These are phyloP conservation scores for Caenorhabditis zanzibari DNA, from an alignment of 2,888 invertebrate species.

Conservation along the genomic window DNA sequence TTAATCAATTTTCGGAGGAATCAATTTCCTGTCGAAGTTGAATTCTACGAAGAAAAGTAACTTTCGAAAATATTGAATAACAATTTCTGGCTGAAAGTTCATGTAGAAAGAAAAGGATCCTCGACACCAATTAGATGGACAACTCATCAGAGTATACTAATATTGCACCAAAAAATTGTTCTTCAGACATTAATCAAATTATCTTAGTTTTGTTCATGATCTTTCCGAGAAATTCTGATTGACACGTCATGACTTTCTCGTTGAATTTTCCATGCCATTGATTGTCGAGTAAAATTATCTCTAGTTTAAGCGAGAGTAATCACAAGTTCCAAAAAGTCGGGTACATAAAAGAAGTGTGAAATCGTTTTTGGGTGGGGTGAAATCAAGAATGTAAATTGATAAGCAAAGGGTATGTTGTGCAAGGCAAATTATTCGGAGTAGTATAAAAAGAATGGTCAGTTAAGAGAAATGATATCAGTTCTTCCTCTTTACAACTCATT, in stretches of 20 bases:
- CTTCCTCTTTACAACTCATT: neutral
- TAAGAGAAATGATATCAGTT: conserved; percentile 18
- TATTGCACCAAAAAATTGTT: neutral
- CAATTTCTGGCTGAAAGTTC: too few relatives aligned
- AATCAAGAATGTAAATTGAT: conserved; percentile 44
- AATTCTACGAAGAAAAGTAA: too few relatives aligned
- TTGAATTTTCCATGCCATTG: conserved; percentile 7
- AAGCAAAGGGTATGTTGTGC: conserved; percentile 35
- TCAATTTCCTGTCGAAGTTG: too few relatives aligned
- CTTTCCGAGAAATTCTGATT: conserved; percentile 31
- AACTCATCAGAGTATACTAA: neutral
- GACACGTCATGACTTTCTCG: conserved; percentile 1
- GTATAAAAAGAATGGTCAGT: conserved; percentile 23
- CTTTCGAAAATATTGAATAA: too few relatives aligned
- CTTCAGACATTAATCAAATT: conserved; percentile 20
- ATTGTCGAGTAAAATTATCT: conserved; percentile 4
- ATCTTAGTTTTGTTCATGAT: conserved; percentile 15
- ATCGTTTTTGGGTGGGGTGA: conserved; percentile 13
- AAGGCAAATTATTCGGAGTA: neutral
- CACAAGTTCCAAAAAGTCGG: conserved; percentile 16
- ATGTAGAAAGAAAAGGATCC: too few relatives aligned
- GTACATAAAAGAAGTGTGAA: conserved; percentile 40
- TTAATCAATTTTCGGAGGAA: too few relatives aligned
- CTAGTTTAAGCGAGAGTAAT: neutral
- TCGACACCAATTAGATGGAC: too few relatives aligned